These are phyloP conservation scores for Chymomyza procnemis DNA, from an alignment of 2,888 invertebrate species.

Conservation along the genomic window DNA sequence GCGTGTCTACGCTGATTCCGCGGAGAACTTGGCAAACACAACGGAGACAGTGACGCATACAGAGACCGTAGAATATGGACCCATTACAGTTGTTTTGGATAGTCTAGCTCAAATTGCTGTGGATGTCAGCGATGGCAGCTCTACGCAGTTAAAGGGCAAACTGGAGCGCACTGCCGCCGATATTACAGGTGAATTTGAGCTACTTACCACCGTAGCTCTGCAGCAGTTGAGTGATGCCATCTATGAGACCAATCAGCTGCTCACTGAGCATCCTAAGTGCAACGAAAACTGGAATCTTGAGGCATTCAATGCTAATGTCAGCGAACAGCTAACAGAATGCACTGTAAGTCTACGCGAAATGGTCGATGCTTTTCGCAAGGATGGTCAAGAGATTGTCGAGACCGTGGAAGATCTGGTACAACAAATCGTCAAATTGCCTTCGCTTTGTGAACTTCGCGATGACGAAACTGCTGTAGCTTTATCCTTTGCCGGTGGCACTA, in stretches of 20 bases:
- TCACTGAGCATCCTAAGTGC: constrained; percentile 50
- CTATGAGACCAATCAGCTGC: constrained; percentile 47
- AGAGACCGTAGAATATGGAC: constrained; percentile 53
- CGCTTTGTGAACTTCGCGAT: constrained; percentile 43
- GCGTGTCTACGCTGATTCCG: constrained; percentile 16
- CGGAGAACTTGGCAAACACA: background rate
- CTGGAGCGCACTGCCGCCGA: constrained; percentile 39
- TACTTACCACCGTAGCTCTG: constrained; percentile 45
- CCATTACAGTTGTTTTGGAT: constrained; percentile 57
- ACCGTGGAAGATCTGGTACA: constrained; percentile 45
- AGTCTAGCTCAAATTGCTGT: constrained; percentile 54
- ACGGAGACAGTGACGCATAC: constrained; percentile 22
- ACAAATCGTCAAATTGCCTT: constrained; percentile 54
- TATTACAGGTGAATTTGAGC: constrained; percentile 51
- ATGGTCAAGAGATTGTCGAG: constrained; percentile 38
- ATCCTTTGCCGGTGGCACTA: constrained; percentile 31
- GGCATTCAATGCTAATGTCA: constrained; percentile 52
- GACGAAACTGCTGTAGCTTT: constrained; percentile 15
- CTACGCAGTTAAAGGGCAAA: constrained; percentile 48
- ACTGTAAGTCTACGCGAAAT: constrained; percentile 36
- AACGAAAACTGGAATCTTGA: constrained; percentile 52
- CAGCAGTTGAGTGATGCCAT: constrained; percentile 48
- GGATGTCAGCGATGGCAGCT: constrained; percentile 47
- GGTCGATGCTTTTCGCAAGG: constrained; percentile 28
- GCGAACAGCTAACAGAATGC: constrained; percentile 47